Conservation (phyloP, 2,888 invertebrate genomes). For the Ennomos erosarius region DNA sequence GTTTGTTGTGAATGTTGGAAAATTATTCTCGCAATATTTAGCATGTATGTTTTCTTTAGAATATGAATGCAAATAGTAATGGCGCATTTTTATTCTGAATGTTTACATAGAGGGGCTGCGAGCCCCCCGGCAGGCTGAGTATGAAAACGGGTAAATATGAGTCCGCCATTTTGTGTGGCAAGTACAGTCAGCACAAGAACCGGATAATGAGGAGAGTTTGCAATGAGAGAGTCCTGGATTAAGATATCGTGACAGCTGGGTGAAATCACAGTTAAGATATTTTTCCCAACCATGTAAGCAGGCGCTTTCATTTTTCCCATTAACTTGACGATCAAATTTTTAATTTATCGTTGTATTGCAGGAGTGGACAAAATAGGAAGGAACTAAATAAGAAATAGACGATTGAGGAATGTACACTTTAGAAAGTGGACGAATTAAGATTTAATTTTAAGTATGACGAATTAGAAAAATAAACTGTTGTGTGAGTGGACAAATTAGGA, state of each 20-base stretch:
- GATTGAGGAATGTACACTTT: no score
- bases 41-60: slow-evolving; percentile 84
- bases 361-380: no score
- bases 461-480: no score
- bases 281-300: no score
- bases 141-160: slow-evolving; percentile 62
- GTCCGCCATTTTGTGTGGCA: slow-evolving; percentile 72
- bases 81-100: slow-evolving; percentile 83
- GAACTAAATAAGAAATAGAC: no score
- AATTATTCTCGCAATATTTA: slow-evolving; percentile 73
- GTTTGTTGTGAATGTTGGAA: slow-evolving; percentile 24
- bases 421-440: no score
- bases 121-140: slow-evolving; percentile 44
- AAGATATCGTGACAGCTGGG: not conserved
- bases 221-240: not conserved
- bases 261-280: not conserved
- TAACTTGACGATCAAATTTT: no score
- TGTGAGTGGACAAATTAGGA: no score
- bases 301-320: no score
- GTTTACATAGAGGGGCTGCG: slow-evolving; percentile 80
- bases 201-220: slow-evolving; percentile 39
- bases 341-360: no score
- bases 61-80: slow-evolving; percentile 85
- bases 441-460: no score
- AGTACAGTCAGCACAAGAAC: slow-evolving; percentile 72